Evolutionary conservation across 2,113 vertebrate genomes (phyloP).

Genomic region (Ptyas mucosa): DNA sequence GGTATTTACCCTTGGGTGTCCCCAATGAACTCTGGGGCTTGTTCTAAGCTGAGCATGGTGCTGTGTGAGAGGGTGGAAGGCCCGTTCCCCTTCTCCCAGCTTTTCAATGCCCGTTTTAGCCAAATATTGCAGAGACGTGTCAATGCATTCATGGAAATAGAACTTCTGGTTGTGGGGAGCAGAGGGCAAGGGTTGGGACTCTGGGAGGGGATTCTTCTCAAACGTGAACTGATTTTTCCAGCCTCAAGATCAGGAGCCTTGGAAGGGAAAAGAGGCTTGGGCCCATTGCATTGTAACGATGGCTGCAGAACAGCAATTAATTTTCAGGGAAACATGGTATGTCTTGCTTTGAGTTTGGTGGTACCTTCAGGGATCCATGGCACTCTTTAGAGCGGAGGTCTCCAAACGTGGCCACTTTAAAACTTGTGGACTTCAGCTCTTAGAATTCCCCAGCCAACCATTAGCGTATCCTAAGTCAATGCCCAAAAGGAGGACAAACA

Average conservation of each 20-base stretch:
- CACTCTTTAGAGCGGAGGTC: too few species aligned
- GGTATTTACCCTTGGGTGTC: conserved; percentile 55
- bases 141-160: conserved; percentile 47
- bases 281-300: background rate
- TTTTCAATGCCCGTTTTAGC: background rate
- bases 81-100: background rate
- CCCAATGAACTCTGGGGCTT: conserved; percentile 32
- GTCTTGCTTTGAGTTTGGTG: too few species aligned
- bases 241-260: background rate
- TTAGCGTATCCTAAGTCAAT: background rate
- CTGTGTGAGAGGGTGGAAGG: background rate
- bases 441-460: background rate
- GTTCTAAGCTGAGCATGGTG: conserved; percentile 14
- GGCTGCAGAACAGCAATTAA: background rate
- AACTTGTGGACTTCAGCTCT: too few species aligned
- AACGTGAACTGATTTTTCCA: background rate
- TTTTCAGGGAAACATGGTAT: too few species aligned
- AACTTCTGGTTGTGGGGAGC: background rate
- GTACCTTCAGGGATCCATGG: too few species aligned
- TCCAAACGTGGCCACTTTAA: too few species aligned
- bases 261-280: background rate
- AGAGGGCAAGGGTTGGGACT: background rate
- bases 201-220: background rate
- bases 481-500: background rate
- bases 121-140: conserved; percentile 36